phyloP scores from a whole-genome alignment of 2,113 vertebrate species.

The Carollia perspicillata region DNA sequence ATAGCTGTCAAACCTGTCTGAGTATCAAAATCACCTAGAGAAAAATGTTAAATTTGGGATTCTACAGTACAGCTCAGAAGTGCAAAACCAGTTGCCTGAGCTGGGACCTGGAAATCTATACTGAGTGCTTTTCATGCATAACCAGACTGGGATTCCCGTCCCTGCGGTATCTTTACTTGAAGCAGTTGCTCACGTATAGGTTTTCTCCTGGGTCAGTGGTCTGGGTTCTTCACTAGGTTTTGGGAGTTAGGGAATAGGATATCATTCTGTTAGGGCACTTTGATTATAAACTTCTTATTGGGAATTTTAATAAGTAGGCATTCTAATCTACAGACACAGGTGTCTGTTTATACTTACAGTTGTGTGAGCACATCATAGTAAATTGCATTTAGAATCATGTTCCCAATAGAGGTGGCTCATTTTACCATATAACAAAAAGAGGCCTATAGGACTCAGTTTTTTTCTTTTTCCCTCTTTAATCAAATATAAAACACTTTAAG shows the following conservation, averaged over 20 bases:
- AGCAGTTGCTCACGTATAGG: neutral
- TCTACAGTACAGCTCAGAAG: neutral
- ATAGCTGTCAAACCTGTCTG: neutral
- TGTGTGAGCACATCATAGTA: neutral
- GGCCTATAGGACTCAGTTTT: neutral
- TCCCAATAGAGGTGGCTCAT: neutral
- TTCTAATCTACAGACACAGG: neutral
- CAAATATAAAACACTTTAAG: slow-evolving; percentile 16
- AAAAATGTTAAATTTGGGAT: neutral
- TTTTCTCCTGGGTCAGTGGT: neutral
- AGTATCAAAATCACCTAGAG: neutral
- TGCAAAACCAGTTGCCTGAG: neutral
- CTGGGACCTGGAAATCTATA: neutral
- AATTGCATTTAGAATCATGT: slow-evolving; percentile 45
- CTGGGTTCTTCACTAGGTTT: neutral
- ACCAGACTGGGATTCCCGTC: neutral
- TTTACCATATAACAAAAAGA: neutral
- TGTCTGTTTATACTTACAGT: neutral
- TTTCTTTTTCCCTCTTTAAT: slow-evolving; percentile 19
- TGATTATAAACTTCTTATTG: neutral
- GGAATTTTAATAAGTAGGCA: neutral
- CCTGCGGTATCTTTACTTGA: neutral
- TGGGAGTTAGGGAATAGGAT: neutral
- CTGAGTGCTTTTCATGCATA: neutral
- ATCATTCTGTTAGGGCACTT: neutral